Evolutionary conservation across 2,888 invertebrate genomes (phyloP), one percentile per base, ranked within the genome.

Genomic region (Hyppa rectilinea): DNA sequence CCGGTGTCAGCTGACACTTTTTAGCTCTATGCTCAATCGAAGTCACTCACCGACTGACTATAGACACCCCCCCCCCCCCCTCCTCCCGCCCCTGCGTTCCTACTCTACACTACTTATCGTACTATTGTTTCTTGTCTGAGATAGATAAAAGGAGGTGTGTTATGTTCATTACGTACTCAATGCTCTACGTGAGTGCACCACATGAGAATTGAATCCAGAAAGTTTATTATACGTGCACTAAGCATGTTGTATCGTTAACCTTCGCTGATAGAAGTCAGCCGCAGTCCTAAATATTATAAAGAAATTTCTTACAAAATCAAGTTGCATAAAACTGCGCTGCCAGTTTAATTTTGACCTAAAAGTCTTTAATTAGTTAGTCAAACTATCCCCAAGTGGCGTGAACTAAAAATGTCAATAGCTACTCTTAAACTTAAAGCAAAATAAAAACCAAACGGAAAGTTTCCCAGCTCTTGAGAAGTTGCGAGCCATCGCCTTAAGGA

Each of bases 401-500:
- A 70, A 59, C 70, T 75, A 47, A 78, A 59, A 80, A 60, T 38
- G 62, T 61, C 66, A 71, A 63, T 56, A 70, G 56, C 43, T 10
- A 12, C 52, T 63, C 45, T 63, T 23, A 50, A 68, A 56, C 38
- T 63, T 23, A 59, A 68, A 56, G 40, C 26, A 52, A 59, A 56
- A 66, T 66, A 63, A 78, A 79, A 66, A 59, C 10, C 23, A 29
- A 50, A 29, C 45, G 53, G 17, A 59, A 71, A 67, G 52, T 76
- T 76, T 38, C n/a, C 52, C 17, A 71, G 60, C 60, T 75, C 62
- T 49, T 38, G 26, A 58, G 43, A 81, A 83, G 63, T 71, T 59
- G 64, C 43, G 38, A 62, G 67, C 71, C 78, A 55, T 83, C 55
- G 67, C 83, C 83, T 82, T 82, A 78, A 80, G 67, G 47, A 45